Conservation (phyloP, 2,113 vertebrate species). For the Turnix velox region DNA sequence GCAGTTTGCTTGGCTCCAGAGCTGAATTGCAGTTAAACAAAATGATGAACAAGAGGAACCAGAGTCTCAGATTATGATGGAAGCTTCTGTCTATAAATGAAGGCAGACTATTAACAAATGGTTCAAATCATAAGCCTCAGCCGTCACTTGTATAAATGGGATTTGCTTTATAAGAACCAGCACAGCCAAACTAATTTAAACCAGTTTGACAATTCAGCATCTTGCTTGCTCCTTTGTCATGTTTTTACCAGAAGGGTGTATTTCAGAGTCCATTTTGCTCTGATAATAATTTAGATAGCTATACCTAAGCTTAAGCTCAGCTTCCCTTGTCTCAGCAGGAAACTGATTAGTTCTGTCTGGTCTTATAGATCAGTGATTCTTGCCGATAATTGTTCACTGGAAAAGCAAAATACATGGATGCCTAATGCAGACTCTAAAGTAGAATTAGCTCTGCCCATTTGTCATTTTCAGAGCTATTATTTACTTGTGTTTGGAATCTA, state of each 20-base stretch:
- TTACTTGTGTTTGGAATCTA: not conserved
- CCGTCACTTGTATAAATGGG: not conserved
- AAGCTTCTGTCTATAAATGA: slow-evolving; percentile 27
- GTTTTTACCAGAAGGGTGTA: not conserved
- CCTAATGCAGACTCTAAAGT: not conserved
- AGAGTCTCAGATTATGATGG: slow-evolving; percentile 1
- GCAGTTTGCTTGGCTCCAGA: not conserved
- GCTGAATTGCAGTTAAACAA: not conserved
- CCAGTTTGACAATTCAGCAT: slow-evolving; percentile 24
- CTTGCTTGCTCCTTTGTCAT: not conserved
- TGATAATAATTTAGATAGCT: slow-evolving; percentile 21
- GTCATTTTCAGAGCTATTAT: not conserved
- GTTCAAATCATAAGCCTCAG: not conserved
- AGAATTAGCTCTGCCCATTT: not conserved
- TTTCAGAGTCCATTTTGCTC: slow-evolving; percentile 24
- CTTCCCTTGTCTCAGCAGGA: not conserved
- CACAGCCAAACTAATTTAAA: slow-evolving; percentile 41
- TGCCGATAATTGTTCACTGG: not conserved
- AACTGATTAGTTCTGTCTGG: slow-evolving; percentile 5
- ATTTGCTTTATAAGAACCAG: not conserved
- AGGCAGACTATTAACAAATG: not conserved
- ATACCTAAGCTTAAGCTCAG: not conserved
- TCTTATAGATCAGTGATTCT: not conserved
- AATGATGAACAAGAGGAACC: not conserved
- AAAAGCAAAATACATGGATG: not conserved